Evolutionary conservation across 1,140 invertebrate species (phyloP), one percentile per base, ranked within the genome.

Genomic region (Dryas iulia): DNA sequence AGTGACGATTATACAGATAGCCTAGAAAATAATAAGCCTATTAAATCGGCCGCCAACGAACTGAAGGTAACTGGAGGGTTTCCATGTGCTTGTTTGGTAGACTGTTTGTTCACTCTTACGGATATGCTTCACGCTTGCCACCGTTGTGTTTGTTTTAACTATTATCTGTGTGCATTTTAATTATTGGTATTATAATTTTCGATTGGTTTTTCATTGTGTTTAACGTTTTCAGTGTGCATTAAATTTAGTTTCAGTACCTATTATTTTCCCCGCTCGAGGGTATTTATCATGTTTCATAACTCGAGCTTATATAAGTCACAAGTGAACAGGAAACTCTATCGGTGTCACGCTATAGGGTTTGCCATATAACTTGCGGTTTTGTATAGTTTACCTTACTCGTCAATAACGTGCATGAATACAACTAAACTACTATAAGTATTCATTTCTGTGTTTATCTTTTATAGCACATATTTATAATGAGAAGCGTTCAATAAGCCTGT

Each of bases 1-100:
- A 94, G 94, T 76, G 95, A 95, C 70, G 95, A 96, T 83, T 96
- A 96, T 79, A 95, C 94, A 2, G 95, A 96, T 85, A 95, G 95
- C 84, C 87, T 96, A 69, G 95, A 96, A 80, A 94, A 94, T 77
- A 93, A 93, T 82, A 78, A 92, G 81, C 78, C 74, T 59, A 72
- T 73, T 72, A 89, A 86, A 76, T 62, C 79, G 21, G 66, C 81
- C 75, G 75, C 74, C 74, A 84, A 76, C 80, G 89, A 90, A 52
- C 68, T 72, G 75, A 91, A 91, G 89, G 87, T 90, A 91, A 88
- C 73, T 82, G 70, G 72, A 77, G 80, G 78, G 69, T 69, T 73
- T 71, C 69, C 31, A 70, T 73, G 66, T 66, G 67, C 81, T 81
- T 75, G 72, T 82, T 76, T 79, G 63, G 78, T 81, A 83, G 78